Evolutionary conservation across 2,888 invertebrate species (phyloP).

Genomic region (Troglohyphantes excavatus): DNA sequence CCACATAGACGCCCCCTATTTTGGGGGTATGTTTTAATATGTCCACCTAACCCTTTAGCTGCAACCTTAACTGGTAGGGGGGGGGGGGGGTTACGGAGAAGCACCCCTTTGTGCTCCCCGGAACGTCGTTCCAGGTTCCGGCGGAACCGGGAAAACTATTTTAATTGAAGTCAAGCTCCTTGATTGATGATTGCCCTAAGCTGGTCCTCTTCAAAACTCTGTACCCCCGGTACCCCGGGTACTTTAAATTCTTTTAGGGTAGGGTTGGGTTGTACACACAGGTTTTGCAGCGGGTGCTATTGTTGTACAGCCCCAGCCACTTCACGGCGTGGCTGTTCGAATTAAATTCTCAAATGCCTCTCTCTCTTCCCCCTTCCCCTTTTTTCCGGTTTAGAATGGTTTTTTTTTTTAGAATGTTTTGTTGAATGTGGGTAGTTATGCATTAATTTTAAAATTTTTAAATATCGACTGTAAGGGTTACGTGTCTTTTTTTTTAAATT

Average conservation of each 20-base stretch:
- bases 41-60: conserved; percentile 66
- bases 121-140: conserved; percentile 57
- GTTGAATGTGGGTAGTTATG: conserved; percentile 19
- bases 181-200: conserved; percentile 60
- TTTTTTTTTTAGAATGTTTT: conserved; percentile 37
- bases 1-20: neutral
- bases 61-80: neutral
- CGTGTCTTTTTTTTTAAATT: too few species aligned
- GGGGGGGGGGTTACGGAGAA: conserved; percentile 17
- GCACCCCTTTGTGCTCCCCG: conserved; percentile 25
- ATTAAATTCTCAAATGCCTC: conserved; percentile 52
- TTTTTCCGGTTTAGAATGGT: conserved; percentile 20
- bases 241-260: conserved; percentile 68
- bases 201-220: conserved; percentile 25
- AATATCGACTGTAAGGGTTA: conserved; percentile 37
- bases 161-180: conserved; percentile 77
- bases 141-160: conserved; percentile 73
- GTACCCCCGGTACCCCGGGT: neutral
- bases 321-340: conserved; percentile 56
- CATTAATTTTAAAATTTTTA: conserved; percentile 69
- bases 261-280: conserved; percentile 69
- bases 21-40: conserved; percentile 60
- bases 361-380: conserved; percentile 2
- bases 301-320: conserved; percentile 57
- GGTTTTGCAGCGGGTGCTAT: conserved; percentile 45